Evolutionary conservation across 1,140 invertebrate species (phyloP).

Genomic region (Arion vulgaris): DNA sequence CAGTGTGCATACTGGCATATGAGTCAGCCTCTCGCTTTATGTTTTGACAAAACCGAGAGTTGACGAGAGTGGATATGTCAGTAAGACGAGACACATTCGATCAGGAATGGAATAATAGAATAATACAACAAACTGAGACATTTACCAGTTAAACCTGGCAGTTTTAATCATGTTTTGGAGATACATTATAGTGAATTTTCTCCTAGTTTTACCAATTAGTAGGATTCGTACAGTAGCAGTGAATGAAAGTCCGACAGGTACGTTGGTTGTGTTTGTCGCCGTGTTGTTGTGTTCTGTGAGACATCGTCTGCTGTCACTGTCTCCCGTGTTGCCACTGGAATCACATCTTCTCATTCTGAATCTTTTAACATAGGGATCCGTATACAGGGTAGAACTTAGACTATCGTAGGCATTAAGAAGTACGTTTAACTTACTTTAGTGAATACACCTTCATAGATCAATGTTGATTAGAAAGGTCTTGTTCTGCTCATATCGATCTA

Average conservation of each 20-base stretch:
- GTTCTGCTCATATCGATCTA: no score
- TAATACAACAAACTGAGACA: neutral
- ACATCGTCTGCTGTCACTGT: conserved; percentile 10
- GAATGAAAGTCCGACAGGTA: neutral
- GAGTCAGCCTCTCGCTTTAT: neutral
- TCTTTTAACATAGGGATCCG: no score
- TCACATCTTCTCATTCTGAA: no score
- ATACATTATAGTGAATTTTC: neutral
- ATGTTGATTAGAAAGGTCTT: no score
- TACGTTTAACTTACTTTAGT: no score
- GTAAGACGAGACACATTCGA: neutral
- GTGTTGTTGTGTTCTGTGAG: no score
- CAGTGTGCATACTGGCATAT: neutral
- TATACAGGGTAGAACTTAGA: no score
- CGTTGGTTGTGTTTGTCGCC: neutral
- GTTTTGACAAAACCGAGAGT: neutral
- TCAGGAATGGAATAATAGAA: neutral
- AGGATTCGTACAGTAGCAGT: neutral
- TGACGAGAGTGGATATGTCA: neutral
- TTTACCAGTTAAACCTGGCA: neutral
- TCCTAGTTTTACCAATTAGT: neutral
- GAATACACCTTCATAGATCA: no score
- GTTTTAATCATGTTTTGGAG: neutral
- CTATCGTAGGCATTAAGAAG: no score
- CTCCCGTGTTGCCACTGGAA: no score